phyloP scores from a whole-genome alignment of 1,140 invertebrate genomes.

The Lethrus apterus region DNA sequence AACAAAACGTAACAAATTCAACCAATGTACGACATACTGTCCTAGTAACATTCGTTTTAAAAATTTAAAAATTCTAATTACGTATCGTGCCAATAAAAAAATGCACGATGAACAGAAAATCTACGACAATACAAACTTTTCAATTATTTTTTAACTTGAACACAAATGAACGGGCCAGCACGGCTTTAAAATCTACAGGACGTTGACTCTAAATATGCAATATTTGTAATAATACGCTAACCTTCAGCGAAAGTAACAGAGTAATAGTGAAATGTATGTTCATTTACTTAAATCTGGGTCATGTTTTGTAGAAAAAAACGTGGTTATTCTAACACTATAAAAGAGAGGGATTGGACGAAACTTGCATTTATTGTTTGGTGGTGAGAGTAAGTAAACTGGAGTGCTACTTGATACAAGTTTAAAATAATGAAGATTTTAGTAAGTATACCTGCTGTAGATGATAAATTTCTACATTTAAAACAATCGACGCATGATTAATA shows the following conservation, averaged over 20 bases:
- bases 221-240: conserved; percentile 5
- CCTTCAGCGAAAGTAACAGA: conserved; percentile 14
- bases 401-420: conserved; percentile 3
- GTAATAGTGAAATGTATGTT: conserved; percentile 17
- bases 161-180: not conserved
- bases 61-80: conserved; percentile 7
- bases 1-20: no score
- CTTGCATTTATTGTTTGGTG: conserved; percentile 12
- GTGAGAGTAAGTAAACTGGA: conserved; percentile 13
- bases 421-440: conserved; percentile 14
- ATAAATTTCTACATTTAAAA: not conserved
- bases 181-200: no score
- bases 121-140: not conserved
- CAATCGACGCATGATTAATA: not conserved
- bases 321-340: conserved; percentile 14
- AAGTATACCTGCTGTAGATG: conserved; percentile 1
- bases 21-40: conserved; percentile 3
- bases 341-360: conserved; percentile 12
- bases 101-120: not conserved
- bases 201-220: conserved; percentile 4
- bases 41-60: conserved; percentile 4
- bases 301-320: conserved; percentile 17
- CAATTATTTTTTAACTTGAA: not conserved
- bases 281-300: conserved; percentile 14
- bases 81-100: not conserved